Percentiles rank a stretch among this genome's conserved stretches.
phyloP scores from a whole-genome alignment of 2,797 vertebrate species.

The Gila robusta region DNA sequence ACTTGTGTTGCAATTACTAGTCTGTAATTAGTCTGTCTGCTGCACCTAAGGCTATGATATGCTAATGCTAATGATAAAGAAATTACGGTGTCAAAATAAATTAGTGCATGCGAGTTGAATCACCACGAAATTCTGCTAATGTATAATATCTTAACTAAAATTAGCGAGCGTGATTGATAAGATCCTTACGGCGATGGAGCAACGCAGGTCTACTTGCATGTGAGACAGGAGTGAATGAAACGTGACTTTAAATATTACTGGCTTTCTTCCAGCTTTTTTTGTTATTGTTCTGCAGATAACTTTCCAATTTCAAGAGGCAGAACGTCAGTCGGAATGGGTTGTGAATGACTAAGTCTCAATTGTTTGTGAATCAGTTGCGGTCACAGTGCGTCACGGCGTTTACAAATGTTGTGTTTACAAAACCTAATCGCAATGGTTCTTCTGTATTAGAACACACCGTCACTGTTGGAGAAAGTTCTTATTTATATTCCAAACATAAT shows the following conservation, averaged over 20 bases:
- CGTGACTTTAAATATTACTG: slow-evolving; percentile 1
- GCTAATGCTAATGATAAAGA: slow-evolving; percentile 42
- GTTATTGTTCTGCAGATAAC: slow-evolving; percentile 15
- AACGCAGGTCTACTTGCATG: background rate
- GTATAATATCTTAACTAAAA: slow-evolving; percentile 39
- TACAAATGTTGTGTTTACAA: background rate
- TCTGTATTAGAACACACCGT: background rate
- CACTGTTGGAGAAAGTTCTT: background rate
- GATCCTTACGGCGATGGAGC: background rate
- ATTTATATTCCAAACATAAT: background rate
- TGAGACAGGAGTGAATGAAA: slow-evolving; percentile 5
- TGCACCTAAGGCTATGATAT: slow-evolving; percentile 61
- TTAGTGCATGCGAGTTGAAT: slow-evolving; percentile 24
- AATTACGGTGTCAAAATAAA: slow-evolving; percentile 39
- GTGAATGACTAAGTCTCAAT: slow-evolving; percentile 13
- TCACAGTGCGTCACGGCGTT: background rate
- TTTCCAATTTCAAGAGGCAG: slow-evolving; percentile 30
- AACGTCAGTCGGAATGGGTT: background rate
- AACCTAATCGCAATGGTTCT: background rate
- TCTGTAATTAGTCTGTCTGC: slow-evolving; percentile 67
- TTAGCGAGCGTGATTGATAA: slow-evolving; percentile 11
- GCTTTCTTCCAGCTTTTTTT: slow-evolving; percentile 17
- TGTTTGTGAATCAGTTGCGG: background rate
- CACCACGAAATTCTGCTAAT: slow-evolving; percentile 40
- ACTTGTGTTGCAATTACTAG: slow-evolving; percentile 63